Percentiles rank a stretch among this genome's conserved stretches.
These are phyloP conservation scores for Vespertilio murinus DNA, from an alignment of 2,797 vertebrate genomes.

Conservation along the genomic window DNA sequence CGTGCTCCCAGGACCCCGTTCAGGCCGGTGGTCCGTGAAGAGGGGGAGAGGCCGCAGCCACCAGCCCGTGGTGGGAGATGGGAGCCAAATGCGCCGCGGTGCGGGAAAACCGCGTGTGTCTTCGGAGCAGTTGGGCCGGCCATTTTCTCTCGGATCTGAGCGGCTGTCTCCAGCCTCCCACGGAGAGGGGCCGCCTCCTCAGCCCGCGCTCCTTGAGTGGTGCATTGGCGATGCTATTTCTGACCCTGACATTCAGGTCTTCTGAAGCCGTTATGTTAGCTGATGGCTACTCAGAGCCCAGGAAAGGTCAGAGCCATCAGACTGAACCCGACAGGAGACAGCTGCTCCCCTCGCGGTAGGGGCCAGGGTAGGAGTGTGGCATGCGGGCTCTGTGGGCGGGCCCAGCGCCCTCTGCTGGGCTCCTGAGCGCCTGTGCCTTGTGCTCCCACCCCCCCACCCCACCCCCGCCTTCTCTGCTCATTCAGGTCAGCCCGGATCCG, in stretches of 20 bases:
- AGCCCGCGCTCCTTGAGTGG: not conserved
- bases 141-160: not conserved
- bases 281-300: slow-evolving; percentile 22
- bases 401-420: not conserved
- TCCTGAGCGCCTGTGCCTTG: not conserved
- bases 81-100: not conserved
- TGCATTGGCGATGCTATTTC: slow-evolving; percentile 46
- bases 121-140: not conserved
- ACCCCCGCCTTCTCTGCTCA: not conserved
- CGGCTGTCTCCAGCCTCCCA: not conserved
- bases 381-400: rapidly evolving
- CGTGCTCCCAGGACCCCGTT: not conserved
- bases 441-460: not conserved
- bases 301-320: slow-evolving; percentile 64
- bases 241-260: slow-evolving; percentile 65
- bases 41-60: not conserved
- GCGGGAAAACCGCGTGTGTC: not conserved
- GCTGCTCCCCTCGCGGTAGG: not conserved
- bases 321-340: not conserved
- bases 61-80: not conserved
- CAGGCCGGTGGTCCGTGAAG: not conserved
- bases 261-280: slow-evolving; percentile 18
- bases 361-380: not conserved
- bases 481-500: not conserved
- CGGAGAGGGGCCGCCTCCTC: not conserved